Base-by-base conservation (phyloP, 1,140 invertebrate species). In the Carposina sasakii region DNA sequence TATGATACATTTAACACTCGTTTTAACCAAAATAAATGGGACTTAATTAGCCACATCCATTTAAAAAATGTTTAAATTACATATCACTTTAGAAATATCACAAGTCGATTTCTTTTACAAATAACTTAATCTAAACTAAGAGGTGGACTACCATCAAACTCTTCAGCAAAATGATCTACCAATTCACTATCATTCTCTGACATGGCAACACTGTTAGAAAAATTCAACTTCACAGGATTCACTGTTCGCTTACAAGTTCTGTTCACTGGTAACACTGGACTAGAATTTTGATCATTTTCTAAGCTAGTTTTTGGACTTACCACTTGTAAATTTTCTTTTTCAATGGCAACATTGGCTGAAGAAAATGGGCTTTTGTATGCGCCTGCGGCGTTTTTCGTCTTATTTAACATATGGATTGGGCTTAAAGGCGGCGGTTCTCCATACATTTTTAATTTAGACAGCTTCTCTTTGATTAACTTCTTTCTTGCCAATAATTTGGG, bases 391-490 rank as follows among this genome's bases (percentile, higher is more conserved):
- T 63, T 62, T 55, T 52, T 75, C 15, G 63, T 70, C 57, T 64
- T 76, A 46, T 82, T 78, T 30, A 74, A 70, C 6, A 86, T 70
- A 36, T 76, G 62, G 23, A 86, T 71, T 4, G 67, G 53, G 34
- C 64, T 69, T 19, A 85, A 61, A 12, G 75, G 73, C 1, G 84
- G 82, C 8, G 84, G 79, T 62, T 86, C 84, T 0, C 81, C 82
- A 22, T 84, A 84, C 58, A 71, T 73, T 72, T 74, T 74, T 50
- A 85, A 50, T 63, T 62, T 76, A 3, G 71, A 64, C 19, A 85
- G 81, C 61, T 68, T 82, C 47, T 71, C 65, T 20, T 76, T 69
- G 0, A 81, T 54, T 41, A 62, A 55, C 17, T 62, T 67, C 42
- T 79, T 81, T 34, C 72, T 63, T 34, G 61, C 13, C 34, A 76